phyloP scores from a whole-genome alignment of 2,797 vertebrate genomes.

The Poecilia wingei region DNA sequence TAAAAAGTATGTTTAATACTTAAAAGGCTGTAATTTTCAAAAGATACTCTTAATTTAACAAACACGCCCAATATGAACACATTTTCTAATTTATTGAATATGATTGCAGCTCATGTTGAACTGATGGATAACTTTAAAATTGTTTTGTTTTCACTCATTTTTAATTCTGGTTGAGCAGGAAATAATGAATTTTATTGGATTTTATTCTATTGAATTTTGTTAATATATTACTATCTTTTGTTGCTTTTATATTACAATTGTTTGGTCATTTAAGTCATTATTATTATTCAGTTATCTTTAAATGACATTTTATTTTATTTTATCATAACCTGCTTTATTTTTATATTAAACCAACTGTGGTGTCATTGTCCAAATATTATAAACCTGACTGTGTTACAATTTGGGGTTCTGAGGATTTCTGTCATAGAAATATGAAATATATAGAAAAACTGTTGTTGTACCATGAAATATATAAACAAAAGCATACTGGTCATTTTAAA shows the following conservation, averaged over 20 bases:
- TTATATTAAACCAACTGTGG: not conserved
- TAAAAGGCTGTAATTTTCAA: not conserved
- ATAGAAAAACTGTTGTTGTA: not conserved
- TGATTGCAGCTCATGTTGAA: not conserved
- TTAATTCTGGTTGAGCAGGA: not conserved
- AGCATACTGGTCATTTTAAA: not conserved
- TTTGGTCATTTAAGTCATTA: not conserved
- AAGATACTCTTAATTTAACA: not conserved
- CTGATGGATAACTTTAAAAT: not conserved
- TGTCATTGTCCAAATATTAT: constrained; percentile 19
- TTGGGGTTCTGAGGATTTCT: constrained; percentile 57
- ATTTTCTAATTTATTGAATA: not conserved
- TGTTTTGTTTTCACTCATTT: not conserved
- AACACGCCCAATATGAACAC: not conserved
- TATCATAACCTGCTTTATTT: not conserved
- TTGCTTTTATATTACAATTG: not conserved
- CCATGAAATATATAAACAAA: constrained; percentile 12
- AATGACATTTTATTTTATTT: not conserved
- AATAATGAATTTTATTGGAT: not conserved
- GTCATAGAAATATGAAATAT: not conserved
- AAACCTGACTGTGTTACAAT: not conserved
- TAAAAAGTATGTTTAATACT: not conserved
- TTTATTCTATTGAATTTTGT: not conserved
- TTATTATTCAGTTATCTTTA: not conserved
- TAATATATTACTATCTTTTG: not conserved